Conservation (phyloP, 2,888 invertebrate genomes). For the Rosalia funebris region DNA sequence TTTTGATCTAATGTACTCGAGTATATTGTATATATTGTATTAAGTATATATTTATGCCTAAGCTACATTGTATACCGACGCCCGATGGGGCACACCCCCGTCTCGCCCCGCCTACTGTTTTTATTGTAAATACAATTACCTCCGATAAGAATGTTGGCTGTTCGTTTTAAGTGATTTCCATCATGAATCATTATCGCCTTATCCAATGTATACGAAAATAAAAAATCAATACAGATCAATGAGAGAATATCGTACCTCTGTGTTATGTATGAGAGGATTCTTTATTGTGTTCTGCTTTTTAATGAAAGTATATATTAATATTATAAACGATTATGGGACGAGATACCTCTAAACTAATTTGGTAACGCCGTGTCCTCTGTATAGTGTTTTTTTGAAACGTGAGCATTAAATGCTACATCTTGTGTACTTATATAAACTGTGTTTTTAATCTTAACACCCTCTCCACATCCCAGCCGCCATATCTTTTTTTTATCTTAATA, state of each 20-base stretch:
- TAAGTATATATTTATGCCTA: constrained; percentile 52
- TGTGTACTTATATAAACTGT: constrained; percentile 65
- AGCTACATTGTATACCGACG: constrained; percentile 51
- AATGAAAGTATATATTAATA: constrained; percentile 63
- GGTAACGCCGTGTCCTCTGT: constrained; percentile 66
- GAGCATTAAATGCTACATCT: constrained; percentile 67
- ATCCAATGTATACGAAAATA: constrained; percentile 76
- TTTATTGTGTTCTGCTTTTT: constrained; percentile 67
- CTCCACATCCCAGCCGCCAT: constrained; percentile 11
- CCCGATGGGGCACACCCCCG: constrained; percentile 35
- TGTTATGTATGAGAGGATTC: constrained; percentile 65
- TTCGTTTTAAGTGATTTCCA: constrained; percentile 66
- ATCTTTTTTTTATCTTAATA: background rate
- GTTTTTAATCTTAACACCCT: constrained; percentile 51
- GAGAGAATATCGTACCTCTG: constrained; percentile 64
- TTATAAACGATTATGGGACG: constrained; percentile 63
- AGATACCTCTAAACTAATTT: constrained; percentile 65
- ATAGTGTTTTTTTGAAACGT: constrained; percentile 67
- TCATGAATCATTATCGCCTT: constrained; percentile 70
- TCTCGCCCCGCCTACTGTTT: constrained; percentile 36
- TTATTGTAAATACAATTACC: constrained; percentile 61
- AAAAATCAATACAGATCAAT: constrained; percentile 60
- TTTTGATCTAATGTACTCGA: constrained; percentile 56
- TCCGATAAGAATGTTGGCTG: constrained; percentile 65
- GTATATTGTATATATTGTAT: constrained; percentile 55